Evolutionary conservation across 2,888 invertebrate genomes (phyloP).

Genomic region (Dioctria rufipes): DNA sequence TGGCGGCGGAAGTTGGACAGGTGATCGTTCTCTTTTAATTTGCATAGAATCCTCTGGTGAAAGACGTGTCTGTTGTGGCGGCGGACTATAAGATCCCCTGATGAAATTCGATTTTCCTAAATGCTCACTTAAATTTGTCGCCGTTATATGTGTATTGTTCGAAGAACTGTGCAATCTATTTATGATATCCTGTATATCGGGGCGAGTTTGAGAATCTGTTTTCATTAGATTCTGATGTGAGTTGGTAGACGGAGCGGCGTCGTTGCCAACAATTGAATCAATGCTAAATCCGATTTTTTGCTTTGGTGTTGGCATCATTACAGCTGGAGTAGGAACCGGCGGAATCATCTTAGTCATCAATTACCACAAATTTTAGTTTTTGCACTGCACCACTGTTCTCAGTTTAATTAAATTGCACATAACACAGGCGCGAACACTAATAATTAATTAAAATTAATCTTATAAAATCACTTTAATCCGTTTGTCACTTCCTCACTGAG

Average conservation of each 20-base stretch:
- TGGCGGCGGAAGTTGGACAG: slow-evolving; percentile 53
- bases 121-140: slow-evolving; percentile 35
- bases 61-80: slow-evolving; percentile 64
- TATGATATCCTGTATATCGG: slow-evolving; percentile 68
- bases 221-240: slow-evolving; percentile 59
- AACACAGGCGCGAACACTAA: slow-evolving; percentile 3
- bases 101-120: slow-evolving; percentile 42
- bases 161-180: slow-evolving; percentile 68
- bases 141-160: slow-evolving; percentile 59
- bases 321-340: slow-evolving; percentile 93
- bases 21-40: slow-evolving; percentile 69
- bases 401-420: slow-evolving; percentile 24
- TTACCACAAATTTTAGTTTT: slow-evolving; percentile 60
- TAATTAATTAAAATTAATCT: background rate
- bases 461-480: background rate
- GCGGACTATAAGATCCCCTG: slow-evolving; percentile 65
- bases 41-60: slow-evolving; percentile 62
- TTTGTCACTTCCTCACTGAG: background rate
- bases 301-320: slow-evolving; percentile 89
- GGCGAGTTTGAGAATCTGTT: slow-evolving; percentile 57
- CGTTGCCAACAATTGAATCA: slow-evolving; percentile 92
- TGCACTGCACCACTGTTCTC: background rate
- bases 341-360: slow-evolving; percentile 85
- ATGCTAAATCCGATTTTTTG: slow-evolving; percentile 96
- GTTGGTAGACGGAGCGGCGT: slow-evolving; percentile 63